Evolutionary conservation across 2,797 vertebrate species (phyloP).

Genomic region (Pelobates cultripes): DNA sequence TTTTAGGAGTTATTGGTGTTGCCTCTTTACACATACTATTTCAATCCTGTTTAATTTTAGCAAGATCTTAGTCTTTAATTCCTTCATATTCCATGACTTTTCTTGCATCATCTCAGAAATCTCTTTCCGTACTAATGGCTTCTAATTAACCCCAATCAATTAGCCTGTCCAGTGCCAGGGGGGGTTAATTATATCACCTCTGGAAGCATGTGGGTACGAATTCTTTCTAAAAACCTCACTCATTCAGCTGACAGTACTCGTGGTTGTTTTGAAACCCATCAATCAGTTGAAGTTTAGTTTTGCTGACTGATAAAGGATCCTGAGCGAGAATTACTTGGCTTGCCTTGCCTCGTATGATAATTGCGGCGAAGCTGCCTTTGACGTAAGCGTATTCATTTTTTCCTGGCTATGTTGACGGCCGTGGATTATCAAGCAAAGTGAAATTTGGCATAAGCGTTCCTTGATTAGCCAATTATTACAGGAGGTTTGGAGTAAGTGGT

Average conservation of each 20-base stretch:
- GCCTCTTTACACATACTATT: too few relatives aligned
- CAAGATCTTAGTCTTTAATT: too few relatives aligned
- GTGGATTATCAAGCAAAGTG: slow-evolving; percentile 53
- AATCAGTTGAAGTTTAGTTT: slow-evolving; percentile 23
- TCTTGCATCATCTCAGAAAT: neutral
- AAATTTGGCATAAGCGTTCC: slow-evolving; percentile 23
- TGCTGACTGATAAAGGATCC: slow-evolving; percentile 22
- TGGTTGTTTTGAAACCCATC: neutral
- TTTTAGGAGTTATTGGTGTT: too few relatives aligned
- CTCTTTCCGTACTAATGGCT: neutral
- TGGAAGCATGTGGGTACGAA: slow-evolving; percentile 6
- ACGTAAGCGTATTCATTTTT: slow-evolving; percentile 41
- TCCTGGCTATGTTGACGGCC: slow-evolving; percentile 22
- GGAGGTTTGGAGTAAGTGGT: slow-evolving; percentile 39
- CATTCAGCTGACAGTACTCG: neutral
- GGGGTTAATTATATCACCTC: slow-evolving; percentile 15
- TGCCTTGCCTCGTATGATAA: slow-evolving; percentile 23
- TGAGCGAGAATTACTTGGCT: slow-evolving; percentile 6
- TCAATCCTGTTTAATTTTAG: too few relatives aligned
- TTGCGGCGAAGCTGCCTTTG: slow-evolving; percentile 22
- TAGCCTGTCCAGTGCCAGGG: slow-evolving; percentile 17
- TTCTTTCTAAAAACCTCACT: slow-evolving; percentile 2
- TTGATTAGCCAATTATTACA: slow-evolving; percentile 27
- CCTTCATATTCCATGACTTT: too few relatives aligned
- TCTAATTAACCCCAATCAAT: slow-evolving; percentile 9